Evolutionary conservation across 2,888 invertebrate species (phyloP).

Genomic region (Tenodera sinensis): DNA sequence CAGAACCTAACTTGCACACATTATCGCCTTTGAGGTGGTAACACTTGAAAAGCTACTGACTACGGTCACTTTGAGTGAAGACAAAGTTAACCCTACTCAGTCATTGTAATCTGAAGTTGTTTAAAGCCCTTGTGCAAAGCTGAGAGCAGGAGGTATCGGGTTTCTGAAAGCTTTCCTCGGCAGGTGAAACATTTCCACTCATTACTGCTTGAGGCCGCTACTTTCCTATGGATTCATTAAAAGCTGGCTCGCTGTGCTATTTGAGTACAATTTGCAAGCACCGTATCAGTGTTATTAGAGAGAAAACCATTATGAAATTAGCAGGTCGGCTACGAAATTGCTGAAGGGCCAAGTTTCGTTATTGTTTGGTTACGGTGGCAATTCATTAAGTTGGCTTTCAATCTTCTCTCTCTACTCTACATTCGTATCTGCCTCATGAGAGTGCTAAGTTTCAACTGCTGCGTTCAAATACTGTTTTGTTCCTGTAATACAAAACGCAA

Average conservation of each 20-base stretch:
- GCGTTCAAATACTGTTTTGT: no score
- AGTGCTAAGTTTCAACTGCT: no score
- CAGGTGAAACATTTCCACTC: neutral
- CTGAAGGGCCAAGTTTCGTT: neutral
- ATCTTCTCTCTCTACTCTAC: neutral
- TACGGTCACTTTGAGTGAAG: neutral
- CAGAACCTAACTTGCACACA: neutral
- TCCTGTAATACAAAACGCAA: no score
- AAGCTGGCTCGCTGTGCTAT: neutral
- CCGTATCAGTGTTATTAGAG: neutral
- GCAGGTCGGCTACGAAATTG: neutral
- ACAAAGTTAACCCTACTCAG: neutral
- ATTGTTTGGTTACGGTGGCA: neutral
- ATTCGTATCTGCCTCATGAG: neutral
- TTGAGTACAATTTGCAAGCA: neutral
- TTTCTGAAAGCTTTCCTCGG: neutral
- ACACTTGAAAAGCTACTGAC: neutral
- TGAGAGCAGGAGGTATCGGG: neutral
- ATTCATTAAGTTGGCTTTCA: neutral
- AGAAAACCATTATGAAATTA: neutral
- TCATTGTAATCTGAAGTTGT: neutral
- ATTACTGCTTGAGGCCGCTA: neutral
- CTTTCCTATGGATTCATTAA: neutral
- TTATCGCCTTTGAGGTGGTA: neutral
- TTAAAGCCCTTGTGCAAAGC: neutral